Conservation (phyloP, 2,888 invertebrate species). For the Sinhomidia bicolor region DNA sequence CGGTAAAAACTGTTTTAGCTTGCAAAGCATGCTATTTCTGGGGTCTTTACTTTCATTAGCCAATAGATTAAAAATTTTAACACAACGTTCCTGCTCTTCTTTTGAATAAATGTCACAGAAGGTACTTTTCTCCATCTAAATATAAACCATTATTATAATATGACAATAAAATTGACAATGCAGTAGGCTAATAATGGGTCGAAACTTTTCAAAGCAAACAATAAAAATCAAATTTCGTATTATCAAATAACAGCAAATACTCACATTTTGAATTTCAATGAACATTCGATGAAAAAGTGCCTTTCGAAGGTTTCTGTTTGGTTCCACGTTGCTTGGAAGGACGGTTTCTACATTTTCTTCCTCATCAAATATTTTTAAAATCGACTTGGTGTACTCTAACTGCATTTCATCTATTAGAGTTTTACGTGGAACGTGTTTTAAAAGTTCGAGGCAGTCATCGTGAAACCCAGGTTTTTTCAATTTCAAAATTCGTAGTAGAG, state of each 20-base stretch:
- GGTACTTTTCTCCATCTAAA: not conserved
- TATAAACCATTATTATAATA: too few species aligned
- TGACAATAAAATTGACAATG: too few species aligned
- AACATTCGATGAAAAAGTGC: conserved; percentile 4
- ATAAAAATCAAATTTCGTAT: not conserved
- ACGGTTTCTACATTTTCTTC: conserved; percentile 49
- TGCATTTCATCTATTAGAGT: conserved; percentile 56
- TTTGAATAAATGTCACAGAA: not conserved
- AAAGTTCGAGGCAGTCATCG: conserved; percentile 76
- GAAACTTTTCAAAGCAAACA: not conserved
- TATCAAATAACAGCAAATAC: too few species aligned
- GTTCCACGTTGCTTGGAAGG: not conserved
- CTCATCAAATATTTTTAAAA: conserved; percentile 41
- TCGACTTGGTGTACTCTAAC: conserved; percentile 62
- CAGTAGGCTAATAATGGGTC: not conserved
- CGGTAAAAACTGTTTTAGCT: conserved; percentile 27
- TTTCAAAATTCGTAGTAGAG: conserved; percentile 73
- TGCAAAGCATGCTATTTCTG: not conserved
- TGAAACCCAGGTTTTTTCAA: conserved; percentile 63
- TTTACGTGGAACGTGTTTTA: conserved; percentile 74
- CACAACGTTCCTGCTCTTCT: conserved; percentile 5
- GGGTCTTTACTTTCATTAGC: conserved; percentile 20
- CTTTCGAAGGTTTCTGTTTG: conserved; percentile 21
- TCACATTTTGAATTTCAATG: conserved; percentile 39
- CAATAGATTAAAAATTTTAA: conserved; percentile 19